Base-by-base conservation (phyloP, 2,888 invertebrate species). In the Cheiracanthium punctorium region DNA sequence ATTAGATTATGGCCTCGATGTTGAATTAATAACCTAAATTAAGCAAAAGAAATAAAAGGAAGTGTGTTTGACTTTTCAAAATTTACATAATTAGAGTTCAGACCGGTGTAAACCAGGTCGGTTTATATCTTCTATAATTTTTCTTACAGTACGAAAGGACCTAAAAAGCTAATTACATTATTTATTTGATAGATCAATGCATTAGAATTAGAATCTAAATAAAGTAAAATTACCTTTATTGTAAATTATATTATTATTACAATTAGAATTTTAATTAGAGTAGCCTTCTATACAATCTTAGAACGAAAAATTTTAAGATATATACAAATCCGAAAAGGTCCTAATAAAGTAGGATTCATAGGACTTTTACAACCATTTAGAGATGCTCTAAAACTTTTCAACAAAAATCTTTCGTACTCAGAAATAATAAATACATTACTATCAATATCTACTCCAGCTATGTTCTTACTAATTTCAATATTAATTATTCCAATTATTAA, bases 51-150 rank as follows among this genome's bases (percentile, higher is more conserved):
- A 94, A 93, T 93, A 93, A 92, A 89, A 82, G 89, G 88, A 79
- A 90, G 85, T 92, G 92, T 93, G 94, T 94, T 93, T 95, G 95
- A 95, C 95, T 93, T 94, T 95, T 95, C 94, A 95, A 94, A 93
- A 94, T 94, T 95, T 95, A 95, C 95, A 95, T 95, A 95, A 95
- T 95, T 95, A 95, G 95, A 95, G 95, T 95, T 95, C 94, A 95
- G 93, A 95, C 95, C 95, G 95, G 95, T 93, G 94, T 94, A 91
- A 95, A 94, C 95, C 95, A 95, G 95, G 95, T 95, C 94, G 95
- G 95, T 94, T 95, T 95, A 94, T 95, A 95, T 95, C 94, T 94
- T 91, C 88, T 91, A 89, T 80, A 72, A 64, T 41, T 88, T 90
- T 90, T 93, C 93, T 93, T 93, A 94, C 94, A 95, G 95, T 95